These are phyloP conservation scores for Pedetes capensis DNA, from an alignment of 2,113 vertebrate species.

Conservation along the genomic window DNA sequence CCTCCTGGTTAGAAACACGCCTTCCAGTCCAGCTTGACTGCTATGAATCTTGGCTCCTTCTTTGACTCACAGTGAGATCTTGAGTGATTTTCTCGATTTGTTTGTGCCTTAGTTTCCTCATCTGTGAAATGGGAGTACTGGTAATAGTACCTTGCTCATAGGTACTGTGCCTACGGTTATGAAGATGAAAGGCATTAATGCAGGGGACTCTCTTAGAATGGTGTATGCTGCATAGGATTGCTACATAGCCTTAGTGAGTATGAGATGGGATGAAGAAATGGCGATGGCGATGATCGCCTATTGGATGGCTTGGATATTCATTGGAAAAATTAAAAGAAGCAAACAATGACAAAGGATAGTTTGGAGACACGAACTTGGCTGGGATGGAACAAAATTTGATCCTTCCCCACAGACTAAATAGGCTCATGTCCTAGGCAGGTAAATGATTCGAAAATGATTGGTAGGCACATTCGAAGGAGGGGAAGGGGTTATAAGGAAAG, in stretches of 20 bases:
- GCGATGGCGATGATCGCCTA: background rate
- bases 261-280: background rate
- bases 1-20: background rate
- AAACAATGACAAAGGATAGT: background rate
- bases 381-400: background rate
- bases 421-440: background rate
- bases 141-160: background rate
- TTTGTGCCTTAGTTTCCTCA: background rate
- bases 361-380: background rate
- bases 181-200: background rate
- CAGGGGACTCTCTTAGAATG: background rate
- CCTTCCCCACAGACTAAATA: background rate
- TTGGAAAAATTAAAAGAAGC: background rate
- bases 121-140: background rate
- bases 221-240: rapidly evolving
- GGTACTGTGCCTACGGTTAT: background rate
- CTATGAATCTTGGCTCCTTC: background rate
- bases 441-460: background rate
- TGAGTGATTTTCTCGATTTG: background rate
- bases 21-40: background rate
- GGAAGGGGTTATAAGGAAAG: background rate
- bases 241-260: rapidly evolving
- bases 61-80: background rate
- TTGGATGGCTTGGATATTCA: background rate
- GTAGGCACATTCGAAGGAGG: background rate